A percentile compares a stretch with the other conserved stretches of the same genome.
phyloP scores from a whole-genome alignment of 2,113 vertebrate species.

The Laticauda laticaudata region DNA sequence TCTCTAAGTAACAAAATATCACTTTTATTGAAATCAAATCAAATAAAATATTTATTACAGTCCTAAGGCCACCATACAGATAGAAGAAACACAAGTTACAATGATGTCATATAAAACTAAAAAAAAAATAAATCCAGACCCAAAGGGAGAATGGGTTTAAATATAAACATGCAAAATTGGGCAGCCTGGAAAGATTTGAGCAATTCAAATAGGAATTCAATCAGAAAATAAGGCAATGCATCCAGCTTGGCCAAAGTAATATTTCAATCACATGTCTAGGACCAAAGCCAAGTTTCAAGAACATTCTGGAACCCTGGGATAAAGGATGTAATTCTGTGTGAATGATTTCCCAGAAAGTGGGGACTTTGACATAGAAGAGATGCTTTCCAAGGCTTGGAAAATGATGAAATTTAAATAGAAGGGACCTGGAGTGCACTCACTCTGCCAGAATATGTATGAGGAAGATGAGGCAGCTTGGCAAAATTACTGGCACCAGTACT shows the following conservation, averaged over 20 bases:
- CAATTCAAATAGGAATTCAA: neutral
- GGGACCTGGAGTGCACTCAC: neutral
- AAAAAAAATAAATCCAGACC: neutral
- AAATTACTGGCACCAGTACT: neutral
- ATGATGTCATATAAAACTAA: neutral
- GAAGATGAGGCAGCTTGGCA: neutral
- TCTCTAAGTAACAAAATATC: neutral
- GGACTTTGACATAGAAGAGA: neutral
- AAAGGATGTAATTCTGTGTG: neutral
- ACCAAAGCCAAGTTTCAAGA: neutral
- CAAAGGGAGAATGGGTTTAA: neutral
- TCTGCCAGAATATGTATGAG: neutral
- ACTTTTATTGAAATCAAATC: constrained; percentile 5
- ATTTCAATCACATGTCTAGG: neutral
- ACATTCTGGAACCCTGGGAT: neutral
- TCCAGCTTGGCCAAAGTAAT: neutral
- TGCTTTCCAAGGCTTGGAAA: neutral
- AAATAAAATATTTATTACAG: neutral
- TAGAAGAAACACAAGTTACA: neutral
- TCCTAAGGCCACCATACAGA: neutral
- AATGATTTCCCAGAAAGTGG: neutral
- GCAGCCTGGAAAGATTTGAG: neutral
- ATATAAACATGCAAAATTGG: neutral
- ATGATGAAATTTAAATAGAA: neutral
- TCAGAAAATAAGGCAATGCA: neutral